Conservation (phyloP, 1,140 invertebrate genomes). For the Drosophila burlai region DNA sequence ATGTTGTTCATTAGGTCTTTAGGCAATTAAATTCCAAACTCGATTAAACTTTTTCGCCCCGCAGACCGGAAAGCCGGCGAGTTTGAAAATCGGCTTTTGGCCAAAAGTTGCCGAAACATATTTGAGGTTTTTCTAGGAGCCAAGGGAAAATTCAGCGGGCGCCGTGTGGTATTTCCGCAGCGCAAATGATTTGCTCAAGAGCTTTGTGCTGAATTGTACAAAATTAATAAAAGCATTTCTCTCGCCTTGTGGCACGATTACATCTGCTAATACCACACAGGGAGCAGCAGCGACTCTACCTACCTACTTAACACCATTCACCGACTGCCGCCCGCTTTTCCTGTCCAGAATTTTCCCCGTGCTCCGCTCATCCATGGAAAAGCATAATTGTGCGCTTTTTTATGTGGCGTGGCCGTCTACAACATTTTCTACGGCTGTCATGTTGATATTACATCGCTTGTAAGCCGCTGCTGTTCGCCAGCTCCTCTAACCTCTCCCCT, state of each 20-base stretch:
- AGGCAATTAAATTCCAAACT: slow-evolving; percentile 49
- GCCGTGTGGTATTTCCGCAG: slow-evolving; percentile 40
- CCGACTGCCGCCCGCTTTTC: slow-evolving; percentile 2
- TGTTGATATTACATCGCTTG: slow-evolving; percentile 80
- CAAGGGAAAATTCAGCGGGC: slow-evolving; percentile 2
- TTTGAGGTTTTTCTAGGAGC: slow-evolving; percentile 17
- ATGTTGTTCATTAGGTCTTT: slow-evolving; percentile 46
- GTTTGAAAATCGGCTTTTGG: slow-evolving; percentile 11
- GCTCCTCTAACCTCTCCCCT: neutral
- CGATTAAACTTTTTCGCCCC: slow-evolving; percentile 37
- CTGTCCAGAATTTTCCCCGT: slow-evolving; percentile 19
- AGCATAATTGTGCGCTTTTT: slow-evolving; percentile 77
- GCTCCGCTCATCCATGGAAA: slow-evolving; percentile 36
- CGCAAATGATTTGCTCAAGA: slow-evolving; percentile 44
- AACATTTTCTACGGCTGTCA: slow-evolving; percentile 75
- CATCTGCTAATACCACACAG: slow-evolving; percentile 53
- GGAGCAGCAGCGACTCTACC: slow-evolving; percentile 24
- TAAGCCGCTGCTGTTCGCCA: slow-evolving; percentile 52
- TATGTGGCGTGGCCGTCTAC: slow-evolving; percentile 73
- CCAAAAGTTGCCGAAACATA: slow-evolving; percentile 28
- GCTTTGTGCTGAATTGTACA: slow-evolving; percentile 60
- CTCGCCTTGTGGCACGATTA: slow-evolving; percentile 58
- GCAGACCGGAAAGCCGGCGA: neutral
- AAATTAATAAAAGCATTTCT: slow-evolving; percentile 77
- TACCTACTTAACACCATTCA: slow-evolving; percentile 57